phyloP scores from a whole-genome alignment of 1,140 invertebrate species.

The Chymomyza costata region DNA sequence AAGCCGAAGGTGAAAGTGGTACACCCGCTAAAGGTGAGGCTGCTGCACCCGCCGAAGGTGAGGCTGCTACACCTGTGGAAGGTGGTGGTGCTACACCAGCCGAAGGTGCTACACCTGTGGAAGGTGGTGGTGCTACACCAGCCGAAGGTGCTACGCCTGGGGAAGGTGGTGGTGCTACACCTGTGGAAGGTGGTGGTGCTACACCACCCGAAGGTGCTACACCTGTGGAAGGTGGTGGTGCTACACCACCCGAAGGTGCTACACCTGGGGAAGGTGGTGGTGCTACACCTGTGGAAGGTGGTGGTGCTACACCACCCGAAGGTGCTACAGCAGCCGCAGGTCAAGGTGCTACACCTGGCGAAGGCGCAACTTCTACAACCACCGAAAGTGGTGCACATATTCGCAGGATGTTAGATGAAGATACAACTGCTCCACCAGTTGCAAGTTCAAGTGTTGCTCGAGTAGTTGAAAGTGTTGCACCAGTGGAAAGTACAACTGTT shows the following conservation, averaged over 20 bases:
- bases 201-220: not conserved
- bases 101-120: not conserved
- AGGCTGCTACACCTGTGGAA: not conserved
- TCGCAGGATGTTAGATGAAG: not conserved
- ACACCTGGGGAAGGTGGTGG: not conserved
- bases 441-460: too few species aligned
- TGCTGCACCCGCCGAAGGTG: not conserved
- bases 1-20: not conserved
- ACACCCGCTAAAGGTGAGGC: not conserved
- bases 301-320: not conserved
- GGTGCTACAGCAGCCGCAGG: not conserved
- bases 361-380: not conserved
- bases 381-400: not conserved
- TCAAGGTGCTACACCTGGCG: not conserved
- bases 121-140: not conserved
- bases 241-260: not conserved
- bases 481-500: not conserved
- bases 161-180: not conserved
- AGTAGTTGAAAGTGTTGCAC: not conserved
- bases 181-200: not conserved
- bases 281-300: not conserved
- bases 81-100: not conserved
- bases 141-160: not conserved
- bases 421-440: not conserved
- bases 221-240: not conserved